These are phyloP conservation scores for Macrotis lagotis DNA, from an alignment of 2,113 vertebrate species.

Conservation along the genomic window DNA sequence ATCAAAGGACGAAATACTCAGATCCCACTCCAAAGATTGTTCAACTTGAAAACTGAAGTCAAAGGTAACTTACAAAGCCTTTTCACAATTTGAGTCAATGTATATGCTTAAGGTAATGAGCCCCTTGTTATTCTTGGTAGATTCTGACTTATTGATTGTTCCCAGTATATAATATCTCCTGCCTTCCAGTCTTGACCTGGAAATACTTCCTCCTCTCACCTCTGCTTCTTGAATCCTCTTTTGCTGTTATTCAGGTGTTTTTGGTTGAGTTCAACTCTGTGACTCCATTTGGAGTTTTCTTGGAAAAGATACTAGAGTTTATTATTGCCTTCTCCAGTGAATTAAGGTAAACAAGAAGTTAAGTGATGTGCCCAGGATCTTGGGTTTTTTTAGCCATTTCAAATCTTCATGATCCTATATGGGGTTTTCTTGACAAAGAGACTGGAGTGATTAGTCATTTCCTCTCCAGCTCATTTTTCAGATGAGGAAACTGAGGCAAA, in stretches of 20 bases:
- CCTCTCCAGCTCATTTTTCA: too few species aligned
- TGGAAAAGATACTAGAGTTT: too few species aligned
- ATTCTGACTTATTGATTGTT: not conserved
- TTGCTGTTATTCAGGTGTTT: too few species aligned
- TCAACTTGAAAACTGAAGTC: not conserved
- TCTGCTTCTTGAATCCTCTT: not conserved
- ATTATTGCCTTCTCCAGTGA: too few species aligned
- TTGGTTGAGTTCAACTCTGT: not conserved
- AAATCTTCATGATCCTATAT: too few species aligned
- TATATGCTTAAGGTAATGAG: not conserved
- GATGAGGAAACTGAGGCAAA: too few species aligned
- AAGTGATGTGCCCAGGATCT: too few species aligned
- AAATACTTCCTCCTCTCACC: not conserved
- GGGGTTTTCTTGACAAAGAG: too few species aligned
- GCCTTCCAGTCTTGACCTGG: not conserved
- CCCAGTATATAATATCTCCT: not conserved
- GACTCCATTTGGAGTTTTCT: not conserved
- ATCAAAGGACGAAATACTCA: not conserved
- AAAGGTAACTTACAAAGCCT: not conserved
- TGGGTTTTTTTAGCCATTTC: too few species aligned
- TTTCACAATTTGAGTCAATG: not conserved
- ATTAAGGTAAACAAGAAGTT: too few species aligned
- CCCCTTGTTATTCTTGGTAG: too few species aligned
- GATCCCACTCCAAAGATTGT: not conserved
- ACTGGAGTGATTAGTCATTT: too few species aligned